Percentiles rank a stretch among this genome's conserved stretches.
Evolutionary conservation across 1,140 invertebrate genomes (phyloP).

Genomic region (Dendrolimus kikuchii): DNA sequence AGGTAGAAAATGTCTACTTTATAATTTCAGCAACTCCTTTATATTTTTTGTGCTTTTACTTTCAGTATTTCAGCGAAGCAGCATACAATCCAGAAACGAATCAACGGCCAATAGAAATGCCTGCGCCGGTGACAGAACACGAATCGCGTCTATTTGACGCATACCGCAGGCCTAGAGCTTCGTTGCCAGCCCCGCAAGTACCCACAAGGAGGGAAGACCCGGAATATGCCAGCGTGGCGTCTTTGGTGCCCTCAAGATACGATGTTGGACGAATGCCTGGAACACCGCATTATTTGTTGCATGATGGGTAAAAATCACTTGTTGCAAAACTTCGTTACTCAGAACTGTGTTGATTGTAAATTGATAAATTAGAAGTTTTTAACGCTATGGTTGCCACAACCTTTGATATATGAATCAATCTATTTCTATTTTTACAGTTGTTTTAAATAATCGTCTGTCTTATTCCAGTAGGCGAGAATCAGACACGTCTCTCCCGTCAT

Average conservation of each 20-base stretch:
- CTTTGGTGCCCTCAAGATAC: slow-evolving; percentile 40
- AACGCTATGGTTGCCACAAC: no score
- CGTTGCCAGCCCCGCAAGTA: slow-evolving; percentile 51
- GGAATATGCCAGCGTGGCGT: slow-evolving; percentile 61
- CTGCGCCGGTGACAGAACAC: slow-evolving; percentile 48
- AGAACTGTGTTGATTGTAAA: no score
- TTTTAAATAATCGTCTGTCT: no score
- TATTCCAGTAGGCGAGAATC: slow-evolving; percentile 72
- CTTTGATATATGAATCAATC: no score
- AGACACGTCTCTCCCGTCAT: slow-evolving; percentile 72
- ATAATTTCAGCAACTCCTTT: no score
- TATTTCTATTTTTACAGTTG: no score
- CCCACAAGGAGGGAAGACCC: slow-evolving; percentile 47
- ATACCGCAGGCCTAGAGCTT: slow-evolving; percentile 45
- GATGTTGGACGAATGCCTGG: slow-evolving; percentile 30
- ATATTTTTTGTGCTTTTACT: slow-evolving; percentile 11
- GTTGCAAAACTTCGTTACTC: no score
- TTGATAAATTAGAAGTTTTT: no score
- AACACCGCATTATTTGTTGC: slow-evolving; percentile 51
- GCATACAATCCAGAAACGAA: slow-evolving; percentile 90
- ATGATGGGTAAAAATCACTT: slow-evolving; percentile 42
- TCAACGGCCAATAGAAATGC: slow-evolving; percentile 72
- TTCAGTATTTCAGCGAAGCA: slow-evolving; percentile 89
- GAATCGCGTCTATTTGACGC: slow-evolving; percentile 60
- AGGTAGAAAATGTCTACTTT: no score